A percentile compares a stretch with the other conserved stretches of the same genome.
Evolutionary conservation across 1,140 invertebrate species (phyloP).

Genomic region (Lepidurus couesii): DNA sequence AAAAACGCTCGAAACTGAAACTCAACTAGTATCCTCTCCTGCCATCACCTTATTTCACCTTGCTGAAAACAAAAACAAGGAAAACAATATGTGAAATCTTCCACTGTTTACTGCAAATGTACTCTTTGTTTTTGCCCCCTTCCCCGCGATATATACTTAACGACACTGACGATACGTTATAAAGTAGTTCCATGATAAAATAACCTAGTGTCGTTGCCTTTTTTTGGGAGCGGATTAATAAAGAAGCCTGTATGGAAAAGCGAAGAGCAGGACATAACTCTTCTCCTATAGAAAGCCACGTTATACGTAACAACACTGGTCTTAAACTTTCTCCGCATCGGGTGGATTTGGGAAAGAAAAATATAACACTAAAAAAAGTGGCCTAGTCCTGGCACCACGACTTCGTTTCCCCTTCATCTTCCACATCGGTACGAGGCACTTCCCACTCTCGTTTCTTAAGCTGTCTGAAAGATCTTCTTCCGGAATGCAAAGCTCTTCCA

Average conservation of each 20-base stretch:
- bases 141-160: neutral
- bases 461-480: neutral
- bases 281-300: constrained; percentile 18
- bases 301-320: constrained; percentile 7
- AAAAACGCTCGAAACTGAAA: neutral
- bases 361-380: neutral
- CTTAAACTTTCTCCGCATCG: neutral
- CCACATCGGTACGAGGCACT: constrained; percentile 4
- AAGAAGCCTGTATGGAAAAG: constrained; percentile 7
- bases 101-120: neutral
- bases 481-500: no score
- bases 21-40: neutral
- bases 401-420: neutral
- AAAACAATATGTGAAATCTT: neutral
- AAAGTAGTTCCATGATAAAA: neutral
- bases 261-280: constrained; percentile 6
- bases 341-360: neutral
- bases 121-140: neutral
- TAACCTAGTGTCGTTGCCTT: neutral
- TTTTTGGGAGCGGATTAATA: neutral
- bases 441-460: neutral
- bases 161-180: neutral
- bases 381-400: neutral
- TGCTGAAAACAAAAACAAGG: neutral
- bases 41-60: neutral